Evolutionary conservation across 2,797 vertebrate genomes (phyloP), one percentile per base, ranked within the genome.

Genomic region (Coregonus suidteri): DNA sequence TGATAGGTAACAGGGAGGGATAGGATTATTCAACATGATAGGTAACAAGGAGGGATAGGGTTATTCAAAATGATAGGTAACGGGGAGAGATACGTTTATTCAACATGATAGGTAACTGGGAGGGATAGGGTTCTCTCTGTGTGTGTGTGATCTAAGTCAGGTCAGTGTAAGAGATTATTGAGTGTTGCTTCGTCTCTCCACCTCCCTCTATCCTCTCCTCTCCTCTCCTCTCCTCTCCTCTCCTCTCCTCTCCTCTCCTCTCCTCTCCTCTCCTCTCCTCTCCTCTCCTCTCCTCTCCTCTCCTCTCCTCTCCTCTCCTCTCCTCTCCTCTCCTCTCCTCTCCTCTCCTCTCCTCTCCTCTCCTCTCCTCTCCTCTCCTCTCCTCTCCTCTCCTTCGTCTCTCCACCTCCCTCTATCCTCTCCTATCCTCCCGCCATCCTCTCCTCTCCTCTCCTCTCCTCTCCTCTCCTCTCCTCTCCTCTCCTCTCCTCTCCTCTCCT

Each of bases 151-250:
- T 64, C 25, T 54, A 51, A 41, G 68, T 54, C 65, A 66, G 75
- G 18, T 71, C 77, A 79, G 84, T 77, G 20, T 87, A 74, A 79
- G 79, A 75, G 69, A 82, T 6, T 71, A 74, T 83, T 73, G 74
- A 78, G 83, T 80, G 85, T 75, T 64, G 56, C 37, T 64, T 25
- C 53, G 30, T 68, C 64, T 53, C 25, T 51, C 85, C 83, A 86
- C 77, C 82, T 85, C 20, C 20, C 20, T 20, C 20, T 20, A 0
- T 20, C 20, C 20, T 20, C 20, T 20, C 20, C 20, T 20, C 0
- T 20, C 20, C 20, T 20, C 20, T 18, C 18, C 54, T 16, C 20
- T 15, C 16, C 14, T 15, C 16, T 15, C 66, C 1, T 81, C 80
- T 82, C 87, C 83, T 81, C 74, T 71, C 76, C 64, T 34, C 53